Evolutionary conservation across 1,140 invertebrate genomes (phyloP), one percentile per base, ranked within the genome.

Genomic region (Gyrodactylus salaris): DNA sequence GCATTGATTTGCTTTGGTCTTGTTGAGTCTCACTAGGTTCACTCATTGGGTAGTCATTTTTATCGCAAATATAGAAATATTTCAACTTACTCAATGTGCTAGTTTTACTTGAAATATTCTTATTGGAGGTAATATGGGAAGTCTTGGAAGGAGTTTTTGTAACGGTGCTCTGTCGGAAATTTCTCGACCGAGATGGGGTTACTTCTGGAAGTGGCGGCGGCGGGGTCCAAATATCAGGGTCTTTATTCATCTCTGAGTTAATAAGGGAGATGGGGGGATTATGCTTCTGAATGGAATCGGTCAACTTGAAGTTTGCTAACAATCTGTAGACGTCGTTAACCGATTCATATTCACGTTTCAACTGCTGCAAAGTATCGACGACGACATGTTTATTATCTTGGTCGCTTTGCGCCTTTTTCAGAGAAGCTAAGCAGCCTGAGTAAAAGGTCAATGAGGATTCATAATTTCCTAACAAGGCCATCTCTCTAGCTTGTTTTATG

Each of bases 391-490:
- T 54, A 54, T 54, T 54, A 54, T 54, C n/a, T n/a, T 7, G 34
- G 34, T 54, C n/a, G 34, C n/a, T 54, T n/a, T 54, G 34, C 7
- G 34, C 34, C n/a, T 54, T 54, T 54, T 54, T 54, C 7, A 54
- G 34, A 16, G n/a, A 54, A 16, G 34, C 34, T 54, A 54, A n/a
- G 7, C 19, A 16, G 71, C 25, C 20, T 68, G 71, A 25, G 27
- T 72, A 72, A 68, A n/a, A 72, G 2, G 71, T 72, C 2, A 72
- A 7, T 27, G 71, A 72, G 16, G 1, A 7, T 20, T 72, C 71
- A 72, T 72, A 72, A 72, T 72, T 72, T 26, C 71, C 71, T 68
- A 72, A 21, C 1, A 72, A 24, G 1, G 71, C 71, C 20, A 25
- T 25, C 23, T 72, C 71, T 68, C 71, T 72, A 24, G 71, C 71